Conservation (phyloP, 2,797 vertebrate genomes). For the Limosa lapponica region DNA sequence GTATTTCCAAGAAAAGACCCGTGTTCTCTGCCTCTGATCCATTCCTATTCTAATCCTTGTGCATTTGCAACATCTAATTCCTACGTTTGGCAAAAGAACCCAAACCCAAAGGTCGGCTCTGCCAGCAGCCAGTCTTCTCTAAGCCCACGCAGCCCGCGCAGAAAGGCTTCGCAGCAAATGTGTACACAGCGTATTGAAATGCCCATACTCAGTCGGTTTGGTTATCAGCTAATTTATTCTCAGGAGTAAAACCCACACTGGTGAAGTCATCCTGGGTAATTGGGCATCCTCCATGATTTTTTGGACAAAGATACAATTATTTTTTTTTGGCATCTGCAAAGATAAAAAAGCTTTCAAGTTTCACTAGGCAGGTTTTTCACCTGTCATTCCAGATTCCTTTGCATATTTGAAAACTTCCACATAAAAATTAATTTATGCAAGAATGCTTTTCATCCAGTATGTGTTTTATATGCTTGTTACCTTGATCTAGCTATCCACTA, state of each 20-base stretch:
- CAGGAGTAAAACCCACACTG: neutral
- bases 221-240: neutral
- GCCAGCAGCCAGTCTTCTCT: neutral
- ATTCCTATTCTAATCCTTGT: neutral
- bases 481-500: neutral
- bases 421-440: neutral
- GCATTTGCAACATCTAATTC: neutral
- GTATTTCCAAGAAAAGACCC: neutral
- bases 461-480: neutral
- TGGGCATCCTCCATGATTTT: neutral
- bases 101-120: neutral
- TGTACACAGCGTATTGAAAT: neutral
- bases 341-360: neutral
- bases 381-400: neutral
- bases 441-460: neutral
- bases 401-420: neutral
- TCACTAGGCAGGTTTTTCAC: neutral
- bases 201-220: neutral
- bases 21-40: neutral
- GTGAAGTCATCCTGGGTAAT: neutral
- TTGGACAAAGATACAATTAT: rapidly evolving
- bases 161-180: neutral
- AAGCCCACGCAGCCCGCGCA: neutral
- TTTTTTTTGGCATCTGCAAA: neutral
- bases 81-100: neutral